A percentile compares a stretch with the other conserved stretches of the same genome.
Conservation (phyloP, 2,888 invertebrate species). For the Caenorhabditis panamensis region DNA sequence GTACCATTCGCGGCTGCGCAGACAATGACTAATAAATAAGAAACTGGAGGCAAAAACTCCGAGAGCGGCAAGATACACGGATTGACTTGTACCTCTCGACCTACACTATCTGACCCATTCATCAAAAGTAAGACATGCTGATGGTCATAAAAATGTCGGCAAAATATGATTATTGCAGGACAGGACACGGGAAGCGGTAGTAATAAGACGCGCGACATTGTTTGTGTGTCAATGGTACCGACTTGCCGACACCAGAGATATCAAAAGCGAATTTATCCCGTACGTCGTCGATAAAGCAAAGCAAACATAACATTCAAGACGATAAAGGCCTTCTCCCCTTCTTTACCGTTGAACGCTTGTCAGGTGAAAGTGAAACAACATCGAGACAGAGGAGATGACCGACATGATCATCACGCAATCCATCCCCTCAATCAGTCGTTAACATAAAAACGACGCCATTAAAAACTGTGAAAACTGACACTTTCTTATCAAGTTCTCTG, state of each 20-base stretch:
- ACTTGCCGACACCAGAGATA: constrained; percentile 43
- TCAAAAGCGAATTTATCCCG: constrained; percentile 36
- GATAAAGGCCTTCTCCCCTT: constrained; percentile 19
- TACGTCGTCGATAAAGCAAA: constrained; percentile 50
- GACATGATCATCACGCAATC: constrained; percentile 41
- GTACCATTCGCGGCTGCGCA: constrained; percentile 33
- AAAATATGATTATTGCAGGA: constrained; percentile 54
- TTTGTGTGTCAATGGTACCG: constrained; percentile 56
- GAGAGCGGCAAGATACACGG: constrained; percentile 10
- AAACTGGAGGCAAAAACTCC: constrained; percentile 31
- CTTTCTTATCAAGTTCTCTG: constrained; percentile 56
- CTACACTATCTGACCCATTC: constrained; percentile 49
- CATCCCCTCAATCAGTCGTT: constrained; percentile 24
- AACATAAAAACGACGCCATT: constrained; percentile 51
- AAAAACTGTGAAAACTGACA: constrained; percentile 63
- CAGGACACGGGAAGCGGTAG: constrained; percentile 25
- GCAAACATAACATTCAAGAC: constrained; percentile 31
- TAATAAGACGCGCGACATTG: constrained; percentile 43
- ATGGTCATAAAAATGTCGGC: constrained; percentile 53
- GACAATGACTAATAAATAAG: constrained; percentile 42
- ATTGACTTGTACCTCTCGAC: constrained; percentile 18
- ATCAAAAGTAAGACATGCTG: constrained; percentile 46
- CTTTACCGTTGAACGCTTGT: constrained; percentile 54
- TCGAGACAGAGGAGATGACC: constrained; percentile 26
- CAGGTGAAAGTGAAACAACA: constrained; percentile 46